Evolutionary conservation across 2,113 vertebrate species (phyloP), one percentile per base, ranked within the genome.

Genomic region (Hippocampus guttulatus): DNA sequence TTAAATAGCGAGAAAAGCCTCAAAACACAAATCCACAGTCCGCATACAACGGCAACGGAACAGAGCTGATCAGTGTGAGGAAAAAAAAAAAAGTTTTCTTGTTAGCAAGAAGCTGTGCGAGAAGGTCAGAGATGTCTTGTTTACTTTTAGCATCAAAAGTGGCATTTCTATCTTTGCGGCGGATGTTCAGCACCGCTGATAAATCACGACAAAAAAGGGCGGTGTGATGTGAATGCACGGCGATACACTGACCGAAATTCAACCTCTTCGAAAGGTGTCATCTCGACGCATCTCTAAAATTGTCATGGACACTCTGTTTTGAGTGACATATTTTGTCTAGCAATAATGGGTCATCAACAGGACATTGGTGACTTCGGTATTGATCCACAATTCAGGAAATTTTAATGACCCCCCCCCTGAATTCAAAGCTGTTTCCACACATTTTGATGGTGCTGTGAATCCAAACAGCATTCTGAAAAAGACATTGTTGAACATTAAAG

Each of bases 101-200:
- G 63, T 23, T 40, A 38, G 54, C 58, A 58, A 52, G 63, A 71
- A 69, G 25, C 55, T 40, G 66, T 47, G 69, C 70, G 49, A 79
- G 47, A 86, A 79, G 74, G 84, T 77, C 76, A 85, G 71, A 85
- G 38, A 73, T 41, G 64, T 10, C 33, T 70, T n/a, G 70, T 75
- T 77, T 75, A 25, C 71, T 74, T 76, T 61, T 65, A 74, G 63
- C 20, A 78, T 76, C 63, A 68, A 41, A 84, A 78, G 73, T 68
- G 67, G 81, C 68, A 65, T 77, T 81, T 74, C 69, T 72, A 75
- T 77, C 71, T 63, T 47, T 7, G 52, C 49, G 25, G 69, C 55
- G 75, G 62, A 73, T 14, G 8, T 70, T 79, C 65, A 58, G 70
- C 69, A 38, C 30, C 47, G 62, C 18, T 52, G 27, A 47, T 67